A percentile compares a stretch with the other conserved stretches of the same genome.
These are phyloP conservation scores for Dendroctonus ponderosae DNA, from an alignment of 1,140 invertebrate genomes.

Conservation along the genomic window DNA sequence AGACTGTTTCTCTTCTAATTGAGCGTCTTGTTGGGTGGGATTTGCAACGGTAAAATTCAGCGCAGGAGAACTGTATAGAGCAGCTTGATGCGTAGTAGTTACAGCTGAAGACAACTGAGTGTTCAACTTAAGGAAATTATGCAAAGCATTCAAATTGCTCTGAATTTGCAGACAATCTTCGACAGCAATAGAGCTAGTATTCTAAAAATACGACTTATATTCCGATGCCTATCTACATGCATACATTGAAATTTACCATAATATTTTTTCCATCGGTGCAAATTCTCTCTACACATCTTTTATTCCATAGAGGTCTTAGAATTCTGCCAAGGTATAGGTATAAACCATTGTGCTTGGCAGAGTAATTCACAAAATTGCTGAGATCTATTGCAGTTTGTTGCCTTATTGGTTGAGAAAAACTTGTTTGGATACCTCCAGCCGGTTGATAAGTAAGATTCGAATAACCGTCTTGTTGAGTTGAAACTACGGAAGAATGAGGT, in stretches of 20 bases:
- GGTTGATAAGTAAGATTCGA: slow-evolving; percentile 23
- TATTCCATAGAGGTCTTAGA: slow-evolving; percentile 77
- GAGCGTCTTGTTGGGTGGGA: slow-evolving; percentile 46
- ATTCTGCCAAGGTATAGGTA: slow-evolving; percentile 89
- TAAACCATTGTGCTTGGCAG: slow-evolving; percentile 88
- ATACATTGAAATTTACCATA: slow-evolving; percentile 54
- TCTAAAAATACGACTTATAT: slow-evolving; percentile 32
- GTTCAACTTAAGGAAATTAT: slow-evolving; percentile 65
- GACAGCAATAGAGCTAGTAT: slow-evolving; percentile 54
- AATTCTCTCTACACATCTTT: slow-evolving; percentile 67
- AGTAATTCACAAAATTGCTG: slow-evolving; percentile 58
- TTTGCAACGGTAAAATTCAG: slow-evolving; percentile 36
- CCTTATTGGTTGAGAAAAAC: slow-evolving; percentile 17
- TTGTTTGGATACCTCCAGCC: slow-evolving; percentile 26
- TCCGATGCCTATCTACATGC: background rate
- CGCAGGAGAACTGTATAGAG: slow-evolving; percentile 24
- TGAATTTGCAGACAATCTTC: slow-evolving; percentile 62
- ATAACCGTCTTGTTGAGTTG: slow-evolving; percentile 3
- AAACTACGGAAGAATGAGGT: slow-evolving; percentile 39
- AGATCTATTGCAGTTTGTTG: slow-evolving; percentile 31
- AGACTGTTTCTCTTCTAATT: slow-evolving; percentile 65
- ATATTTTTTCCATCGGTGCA: slow-evolving; percentile 58
- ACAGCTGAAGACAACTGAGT: slow-evolving; percentile 50
- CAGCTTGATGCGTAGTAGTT: slow-evolving; percentile 9
- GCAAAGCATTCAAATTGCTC: slow-evolving; percentile 61